Base-by-base conservation (phyloP, 2,113 vertebrate genomes). In the Neolamprologus brichardi region DNA sequence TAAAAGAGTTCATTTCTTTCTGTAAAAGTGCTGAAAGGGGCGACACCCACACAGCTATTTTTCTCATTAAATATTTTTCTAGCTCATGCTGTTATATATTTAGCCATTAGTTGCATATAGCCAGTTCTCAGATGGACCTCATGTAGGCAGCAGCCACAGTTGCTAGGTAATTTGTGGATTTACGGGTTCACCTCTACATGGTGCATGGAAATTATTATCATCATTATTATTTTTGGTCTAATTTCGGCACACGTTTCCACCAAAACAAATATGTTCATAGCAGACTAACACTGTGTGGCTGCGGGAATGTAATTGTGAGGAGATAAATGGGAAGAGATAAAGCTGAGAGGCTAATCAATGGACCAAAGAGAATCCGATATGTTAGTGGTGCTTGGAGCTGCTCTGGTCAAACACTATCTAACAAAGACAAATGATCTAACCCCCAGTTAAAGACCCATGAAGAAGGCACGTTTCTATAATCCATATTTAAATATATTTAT, bases 91-190 rank as follows among this genome's bases (percentile, higher is more conserved):
- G 60, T 54, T 77, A 39, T 85, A 85, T 89, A 88, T 92, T 90
- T 87, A 89, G 81, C 82, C 64, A 60, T 87, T 88, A 79, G 44
- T 39, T 84, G 56, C 75, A 62, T 84, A 25, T 28, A 83, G 85
- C 72, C 84, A 72, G 18, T 60, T 60, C 56, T 84, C 51, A 20
- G 34, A 52, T 72, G 77, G 85, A 85, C 44, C 54, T 90, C 86
- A 78, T 81, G 81, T 83, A 86, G 91, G 60, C 67, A 81, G 80
- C 80, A 60, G 49, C 11, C n/a, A 7, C 46, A 32, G 91, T 92
- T 87, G 67, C 83, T 87, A 87, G 82, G 87, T 52, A 87, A 91
- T 86, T 52, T 54, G 51, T 80, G 64, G 30, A 58, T 87, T 82
- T 79, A 37, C 8, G 3, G 30, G 60, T 64, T 25, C 8, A 53